Evolutionary conservation across 2,888 invertebrate genomes (phyloP).

Genomic region (Arenicola marina): DNA sequence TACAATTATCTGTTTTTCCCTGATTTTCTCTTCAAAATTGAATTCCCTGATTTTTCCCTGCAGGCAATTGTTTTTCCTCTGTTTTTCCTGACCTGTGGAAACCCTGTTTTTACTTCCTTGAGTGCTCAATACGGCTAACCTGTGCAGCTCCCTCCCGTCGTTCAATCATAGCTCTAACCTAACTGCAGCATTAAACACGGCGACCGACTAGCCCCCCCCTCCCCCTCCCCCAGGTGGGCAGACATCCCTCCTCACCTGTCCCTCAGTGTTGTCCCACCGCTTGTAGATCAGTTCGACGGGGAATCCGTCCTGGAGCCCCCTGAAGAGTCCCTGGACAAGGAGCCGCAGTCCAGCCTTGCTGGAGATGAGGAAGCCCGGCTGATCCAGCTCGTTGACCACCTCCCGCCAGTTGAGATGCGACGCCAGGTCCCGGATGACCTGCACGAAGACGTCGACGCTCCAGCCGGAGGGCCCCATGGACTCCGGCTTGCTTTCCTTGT

Average conservation of each 20-base stretch:
- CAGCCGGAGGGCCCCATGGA: slow-evolving; percentile 69
- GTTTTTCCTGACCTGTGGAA: too few species aligned
- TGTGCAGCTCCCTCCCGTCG: too few species aligned
- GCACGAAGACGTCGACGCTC: slow-evolving; percentile 93
- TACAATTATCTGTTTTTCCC: too few species aligned
- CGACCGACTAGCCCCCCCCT: too few species aligned
- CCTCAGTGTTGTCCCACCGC: slow-evolving; percentile 91
- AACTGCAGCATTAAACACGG: too few species aligned
- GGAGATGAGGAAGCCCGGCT: slow-evolving; percentile 74
- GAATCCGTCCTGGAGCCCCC: slow-evolving; percentile 66
- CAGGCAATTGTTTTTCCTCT: too few species aligned
- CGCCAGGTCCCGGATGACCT: slow-evolving; percentile 83
- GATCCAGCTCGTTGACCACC: slow-evolving; percentile 88
- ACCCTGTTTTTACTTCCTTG: too few species aligned
- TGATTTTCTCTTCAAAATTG: too few species aligned
- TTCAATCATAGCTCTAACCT: too few species aligned
- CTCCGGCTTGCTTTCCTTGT: slow-evolving; percentile 48
- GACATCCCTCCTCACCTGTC: slow-evolving; percentile 69
- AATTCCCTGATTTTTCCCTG: too few species aligned
- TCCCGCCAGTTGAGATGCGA: slow-evolving; percentile 82
- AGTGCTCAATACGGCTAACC: too few species aligned
- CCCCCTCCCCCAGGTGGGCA: too few species aligned
- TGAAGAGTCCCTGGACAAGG: slow-evolving; percentile 79
- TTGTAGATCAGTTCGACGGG: slow-evolving; percentile 82
- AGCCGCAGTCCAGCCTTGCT: slow-evolving; percentile 81